phyloP scores from a whole-genome alignment of 2,797 vertebrate species.

The Limosa lapponica region DNA sequence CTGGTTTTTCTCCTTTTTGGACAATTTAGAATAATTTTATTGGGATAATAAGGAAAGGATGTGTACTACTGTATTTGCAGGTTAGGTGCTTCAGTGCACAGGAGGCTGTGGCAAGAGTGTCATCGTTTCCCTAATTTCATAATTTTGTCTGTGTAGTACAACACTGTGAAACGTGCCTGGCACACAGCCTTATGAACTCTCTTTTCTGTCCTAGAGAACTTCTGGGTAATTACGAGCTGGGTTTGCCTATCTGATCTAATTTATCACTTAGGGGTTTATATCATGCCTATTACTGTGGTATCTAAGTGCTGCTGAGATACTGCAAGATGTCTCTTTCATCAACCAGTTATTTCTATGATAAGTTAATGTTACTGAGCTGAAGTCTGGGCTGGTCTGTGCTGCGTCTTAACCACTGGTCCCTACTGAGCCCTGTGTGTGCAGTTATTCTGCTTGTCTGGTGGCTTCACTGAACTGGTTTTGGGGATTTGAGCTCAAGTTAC shows the following conservation, averaged over 20 bases:
- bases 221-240: constrained; percentile 20
- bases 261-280: constrained; percentile 54
- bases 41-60: background rate
- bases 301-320: constrained; percentile 37
- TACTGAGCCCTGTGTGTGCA: background rate
- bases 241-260: constrained; percentile 55
- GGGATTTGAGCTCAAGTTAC: background rate
- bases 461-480: background rate
- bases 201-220: constrained; percentile 37
- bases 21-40: background rate
- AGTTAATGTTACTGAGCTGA: constrained; percentile 32
- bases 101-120: background rate
- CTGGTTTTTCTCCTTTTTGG: background rate
- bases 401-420: constrained; percentile 26
- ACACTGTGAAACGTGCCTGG: constrained; percentile 4
- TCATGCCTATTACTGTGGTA: constrained; percentile 23
- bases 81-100: background rate
- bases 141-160: constrained; percentile 11
- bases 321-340: constrained; percentile 53
- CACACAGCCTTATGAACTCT: background rate
- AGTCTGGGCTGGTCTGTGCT: background rate
- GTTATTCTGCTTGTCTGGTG: background rate
- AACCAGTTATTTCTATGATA: constrained; percentile 27
- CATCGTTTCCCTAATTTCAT: constrained; percentile 9
- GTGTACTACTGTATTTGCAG: background rate